Conservation (phyloP, 1,140 invertebrate species). For the Bradysia coprophila region DNA sequence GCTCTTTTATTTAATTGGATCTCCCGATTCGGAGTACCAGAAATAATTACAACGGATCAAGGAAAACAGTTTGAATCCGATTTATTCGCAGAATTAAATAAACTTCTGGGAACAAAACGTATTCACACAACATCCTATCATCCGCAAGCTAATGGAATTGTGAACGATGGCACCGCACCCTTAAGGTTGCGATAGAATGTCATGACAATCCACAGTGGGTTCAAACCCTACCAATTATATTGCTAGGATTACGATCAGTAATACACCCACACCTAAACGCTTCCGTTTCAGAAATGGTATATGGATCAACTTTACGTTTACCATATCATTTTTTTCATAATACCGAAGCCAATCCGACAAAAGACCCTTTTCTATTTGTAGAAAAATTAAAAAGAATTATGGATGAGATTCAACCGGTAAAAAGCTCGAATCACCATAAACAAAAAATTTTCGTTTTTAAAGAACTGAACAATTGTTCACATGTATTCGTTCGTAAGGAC, state of each 20-base stretch:
- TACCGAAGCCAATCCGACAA: no score
- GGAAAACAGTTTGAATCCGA: conserved; percentile 16
- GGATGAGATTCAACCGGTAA: no score
- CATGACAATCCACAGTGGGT: conserved; percentile 10
- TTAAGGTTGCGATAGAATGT: conserved; percentile 13
- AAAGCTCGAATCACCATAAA: no score
- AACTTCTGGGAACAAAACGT: conserved; percentile 8
- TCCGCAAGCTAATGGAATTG: conserved; percentile 15
- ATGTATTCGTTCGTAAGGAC: no score
- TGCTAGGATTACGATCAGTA: conserved; percentile 14
- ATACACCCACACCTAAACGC: conserved; percentile 12
- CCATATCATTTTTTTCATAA: no score
- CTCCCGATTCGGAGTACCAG: conserved; percentile 10
- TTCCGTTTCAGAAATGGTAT: conserved; percentile 17
- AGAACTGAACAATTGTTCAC: no score
- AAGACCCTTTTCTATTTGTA: no score
- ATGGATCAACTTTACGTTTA: conserved; percentile 14
- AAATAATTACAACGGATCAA: conserved; percentile 16
- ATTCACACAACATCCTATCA: conserved; percentile 16
- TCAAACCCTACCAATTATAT: conserved; percentile 12
- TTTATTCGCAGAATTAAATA: conserved; percentile 9
- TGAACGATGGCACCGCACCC: conserved; percentile 17
- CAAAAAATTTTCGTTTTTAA: no score
- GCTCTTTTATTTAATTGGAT: conserved; percentile 16
- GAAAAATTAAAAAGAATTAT: no score